Conservation (phyloP, 2,797 vertebrate species). For the Adelosebastes latens region DNA sequence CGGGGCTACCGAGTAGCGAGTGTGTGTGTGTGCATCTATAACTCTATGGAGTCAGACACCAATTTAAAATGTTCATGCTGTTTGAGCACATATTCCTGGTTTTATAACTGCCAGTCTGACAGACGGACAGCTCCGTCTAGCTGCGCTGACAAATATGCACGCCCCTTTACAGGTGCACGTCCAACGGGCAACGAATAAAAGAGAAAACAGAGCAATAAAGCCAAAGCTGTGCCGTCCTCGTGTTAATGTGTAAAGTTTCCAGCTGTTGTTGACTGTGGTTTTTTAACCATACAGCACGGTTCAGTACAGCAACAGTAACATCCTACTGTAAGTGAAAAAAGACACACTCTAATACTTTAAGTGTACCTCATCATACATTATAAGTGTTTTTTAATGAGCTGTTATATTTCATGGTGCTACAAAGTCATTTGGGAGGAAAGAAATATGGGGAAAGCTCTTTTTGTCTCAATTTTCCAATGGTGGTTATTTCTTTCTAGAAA, state of each 20-base stretch:
- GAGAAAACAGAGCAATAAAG: background rate
- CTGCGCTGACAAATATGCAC: background rate
- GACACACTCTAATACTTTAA: background rate
- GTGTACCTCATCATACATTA: slow-evolving; percentile 22
- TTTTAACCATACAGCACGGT: background rate
- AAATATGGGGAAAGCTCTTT: background rate
- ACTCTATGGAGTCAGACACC: slow-evolving; percentile 52
- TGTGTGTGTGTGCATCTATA: background rate
- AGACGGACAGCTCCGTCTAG: slow-evolving; percentile 32
- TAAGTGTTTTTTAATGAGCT: slow-evolving; percentile 30
- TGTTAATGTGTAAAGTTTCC: background rate
- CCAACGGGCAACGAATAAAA: background rate
- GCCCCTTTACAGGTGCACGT: slow-evolving; percentile 5
- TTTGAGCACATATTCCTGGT: slow-evolving; percentile 65
- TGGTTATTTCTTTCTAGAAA: background rate
- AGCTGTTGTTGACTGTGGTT: background rate
- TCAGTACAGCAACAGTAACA: background rate
- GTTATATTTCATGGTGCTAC: slow-evolving; percentile 20
- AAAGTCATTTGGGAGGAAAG: slow-evolving; percentile 13
- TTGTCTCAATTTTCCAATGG: slow-evolving; percentile 12
- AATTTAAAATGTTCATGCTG: slow-evolving; percentile 76
- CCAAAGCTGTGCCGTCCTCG: background rate
- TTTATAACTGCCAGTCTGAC: slow-evolving; percentile 51
- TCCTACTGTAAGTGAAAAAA: background rate
- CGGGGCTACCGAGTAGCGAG: slow-evolving; percentile 1